Conservation (phyloP, 2,113 vertebrate species). For the Hippocampus comes region DNA sequence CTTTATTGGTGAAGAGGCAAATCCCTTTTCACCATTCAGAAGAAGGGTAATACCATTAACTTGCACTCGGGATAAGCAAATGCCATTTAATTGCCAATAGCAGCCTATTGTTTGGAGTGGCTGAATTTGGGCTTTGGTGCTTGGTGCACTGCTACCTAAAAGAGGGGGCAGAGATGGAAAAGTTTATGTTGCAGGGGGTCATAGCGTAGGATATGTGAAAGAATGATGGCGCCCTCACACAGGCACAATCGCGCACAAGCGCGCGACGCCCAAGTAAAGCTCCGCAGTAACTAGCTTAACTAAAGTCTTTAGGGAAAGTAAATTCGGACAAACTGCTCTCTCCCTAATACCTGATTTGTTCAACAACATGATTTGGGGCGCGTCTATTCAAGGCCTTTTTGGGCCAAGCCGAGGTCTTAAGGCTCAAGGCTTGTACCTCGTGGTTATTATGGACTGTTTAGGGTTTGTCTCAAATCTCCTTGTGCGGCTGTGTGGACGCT, state of each 20-base stretch:
- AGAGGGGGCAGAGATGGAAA: conserved; percentile 49
- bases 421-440: conserved; percentile 98
- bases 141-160: conserved; percentile 52
- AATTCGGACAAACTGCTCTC: conserved; percentile 98
- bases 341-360: conserved; percentile 99
- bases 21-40: conserved; percentile 77
- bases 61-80: conserved; percentile 76
- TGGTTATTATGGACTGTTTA: conserved; percentile 98
- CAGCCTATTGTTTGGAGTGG: conserved; percentile 73
- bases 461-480: conserved; percentile 99
- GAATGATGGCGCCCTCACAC: conserved; percentile 73
- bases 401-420: conserved; percentile 93
- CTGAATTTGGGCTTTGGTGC: conserved; percentile 65
- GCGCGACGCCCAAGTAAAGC: conserved; percentile 76
- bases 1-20: conserved; percentile 77
- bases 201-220: conserved; percentile 71
- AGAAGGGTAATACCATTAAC: conserved; percentile 80
- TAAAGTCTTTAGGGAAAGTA: conserved; percentile 97
- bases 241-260: conserved; percentile 64
- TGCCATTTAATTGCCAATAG: conserved; percentile 81
- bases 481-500: conserved; percentile 88
- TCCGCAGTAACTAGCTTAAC: conserved; percentile 99
- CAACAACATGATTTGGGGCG: conserved; percentile 99
- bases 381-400: conserved; percentile 90
- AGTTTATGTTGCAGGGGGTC: conserved; percentile 66